Evolutionary conservation across 2,113 vertebrate species (phyloP).

Genomic region (Miniopterus natalensis): DNA sequence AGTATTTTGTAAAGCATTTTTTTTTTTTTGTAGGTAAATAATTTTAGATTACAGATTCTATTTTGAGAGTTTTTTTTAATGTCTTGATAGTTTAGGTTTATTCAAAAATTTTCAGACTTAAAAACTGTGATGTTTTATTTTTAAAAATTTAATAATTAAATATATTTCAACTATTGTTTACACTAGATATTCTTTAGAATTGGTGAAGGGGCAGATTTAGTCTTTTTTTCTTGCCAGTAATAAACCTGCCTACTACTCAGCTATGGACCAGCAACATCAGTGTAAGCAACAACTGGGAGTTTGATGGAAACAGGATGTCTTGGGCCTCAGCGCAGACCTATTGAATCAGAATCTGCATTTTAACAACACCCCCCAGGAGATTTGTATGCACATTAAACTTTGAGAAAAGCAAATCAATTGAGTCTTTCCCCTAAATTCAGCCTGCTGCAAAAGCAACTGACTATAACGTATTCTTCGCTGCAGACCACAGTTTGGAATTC

Average conservation of each 20-base stretch:
- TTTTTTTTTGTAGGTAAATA: background rate
- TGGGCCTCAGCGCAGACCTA: background rate
- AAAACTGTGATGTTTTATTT: constrained; percentile 2
- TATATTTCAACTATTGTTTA: constrained; percentile 18
- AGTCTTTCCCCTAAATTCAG: constrained; percentile 59
- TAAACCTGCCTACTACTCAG: background rate
- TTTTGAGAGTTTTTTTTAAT: background rate
- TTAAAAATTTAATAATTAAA: background rate
- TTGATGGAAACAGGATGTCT: background rate
- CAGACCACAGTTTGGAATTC: constrained; percentile 66
- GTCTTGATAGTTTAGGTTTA: constrained; percentile 1
- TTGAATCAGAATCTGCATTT: constrained; percentile 47
- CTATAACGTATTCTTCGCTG: constrained; percentile 61
- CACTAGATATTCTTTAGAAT: background rate
- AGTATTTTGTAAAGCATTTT: background rate
- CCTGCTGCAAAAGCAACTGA: constrained; percentile 67
- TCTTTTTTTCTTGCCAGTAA: background rate
- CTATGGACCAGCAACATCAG: background rate
- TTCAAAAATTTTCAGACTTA: background rate
- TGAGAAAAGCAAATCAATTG: constrained; percentile 65
- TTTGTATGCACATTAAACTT: constrained; percentile 59
- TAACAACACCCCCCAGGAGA: constrained; percentile 39
- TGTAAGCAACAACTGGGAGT: background rate
- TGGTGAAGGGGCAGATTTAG: background rate
- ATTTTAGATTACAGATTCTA: constrained; percentile 26